phyloP scores from a whole-genome alignment of 2,797 vertebrate genomes.

The Xenentodon cancila region DNA sequence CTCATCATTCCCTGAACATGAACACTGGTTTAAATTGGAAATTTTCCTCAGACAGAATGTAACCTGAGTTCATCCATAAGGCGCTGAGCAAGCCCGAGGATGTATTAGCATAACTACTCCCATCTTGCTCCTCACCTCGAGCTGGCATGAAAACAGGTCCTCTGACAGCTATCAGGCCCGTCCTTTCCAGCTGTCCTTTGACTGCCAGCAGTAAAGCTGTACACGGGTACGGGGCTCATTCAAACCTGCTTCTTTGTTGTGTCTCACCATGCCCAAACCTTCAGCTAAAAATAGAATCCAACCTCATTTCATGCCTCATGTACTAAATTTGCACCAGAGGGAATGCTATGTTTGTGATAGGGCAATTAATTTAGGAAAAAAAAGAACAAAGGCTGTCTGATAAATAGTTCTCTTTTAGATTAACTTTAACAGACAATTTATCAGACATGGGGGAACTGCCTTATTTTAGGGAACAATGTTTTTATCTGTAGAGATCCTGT shows the following conservation, averaged over 20 bases:
- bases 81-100: constrained; percentile 4
- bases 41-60: background rate
- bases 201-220: constrained; percentile 25
- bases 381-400: constrained; percentile 59
- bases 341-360: constrained; percentile 56
- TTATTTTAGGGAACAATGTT: background rate
- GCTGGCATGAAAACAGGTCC: constrained; percentile 40
- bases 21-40: background rate
- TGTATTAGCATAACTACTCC: constrained; percentile 12
- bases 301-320: constrained; percentile 71
- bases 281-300: constrained; percentile 69
- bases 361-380: constrained; percentile 49
- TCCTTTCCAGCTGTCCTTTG: constrained; percentile 50
- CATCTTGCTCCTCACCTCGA: constrained; percentile 18
- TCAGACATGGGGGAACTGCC: constrained; percentile 6
- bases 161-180: constrained; percentile 26
- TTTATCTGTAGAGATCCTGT: constrained; percentile 4
- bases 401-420: constrained; percentile 39
- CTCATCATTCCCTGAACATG: constrained; percentile 1
- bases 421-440: constrained; percentile 33
- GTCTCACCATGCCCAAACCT: constrained; percentile 45
- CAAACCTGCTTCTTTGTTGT: constrained; percentile 46
- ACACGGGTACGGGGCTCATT: constrained; percentile 15
- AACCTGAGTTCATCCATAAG: constrained; percentile 4
- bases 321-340: constrained; percentile 69